Percentiles rank a stretch among this genome's conserved stretches.
These are phyloP conservation scores for Vireo altiloquus DNA, from an alignment of 2,113 vertebrate species.

Conservation along the genomic window DNA sequence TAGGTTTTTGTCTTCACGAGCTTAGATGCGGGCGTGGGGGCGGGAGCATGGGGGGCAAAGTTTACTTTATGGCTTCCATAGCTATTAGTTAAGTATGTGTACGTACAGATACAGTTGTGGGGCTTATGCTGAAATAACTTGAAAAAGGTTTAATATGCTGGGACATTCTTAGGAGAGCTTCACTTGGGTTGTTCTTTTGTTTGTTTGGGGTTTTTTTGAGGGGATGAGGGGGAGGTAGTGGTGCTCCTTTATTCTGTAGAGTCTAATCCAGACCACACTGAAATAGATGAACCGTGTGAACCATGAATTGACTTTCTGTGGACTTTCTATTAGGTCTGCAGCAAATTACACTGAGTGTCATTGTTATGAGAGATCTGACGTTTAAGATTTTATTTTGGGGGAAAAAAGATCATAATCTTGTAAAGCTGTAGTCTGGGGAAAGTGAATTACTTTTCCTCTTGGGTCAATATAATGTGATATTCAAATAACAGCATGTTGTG, in stretches of 20 bases:
- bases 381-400: background rate
- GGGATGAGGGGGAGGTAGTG: rapidly evolving
- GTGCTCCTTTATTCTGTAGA: background rate
- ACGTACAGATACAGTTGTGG: background rate
- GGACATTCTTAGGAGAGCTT: background rate
- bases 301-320: background rate
- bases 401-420: rapidly evolving
- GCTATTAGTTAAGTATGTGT: background rate
- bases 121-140: background rate
- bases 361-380: background rate
- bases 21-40: rapidly evolving
- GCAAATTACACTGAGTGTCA: background rate
- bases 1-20: background rate
- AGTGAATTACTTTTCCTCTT: background rate
- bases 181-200: background rate
- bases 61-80: background rate
- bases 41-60: too few species aligned
- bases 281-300: background rate
- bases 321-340: background rate
- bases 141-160: background rate
- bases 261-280: background rate
- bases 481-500: background rate
- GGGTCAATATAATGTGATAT: background rate
- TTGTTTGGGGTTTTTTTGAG: background rate
- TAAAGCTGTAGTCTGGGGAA: background rate